phyloP scores from a whole-genome alignment of 2,888 invertebrate genomes.

The Tenodera sinensis region DNA sequence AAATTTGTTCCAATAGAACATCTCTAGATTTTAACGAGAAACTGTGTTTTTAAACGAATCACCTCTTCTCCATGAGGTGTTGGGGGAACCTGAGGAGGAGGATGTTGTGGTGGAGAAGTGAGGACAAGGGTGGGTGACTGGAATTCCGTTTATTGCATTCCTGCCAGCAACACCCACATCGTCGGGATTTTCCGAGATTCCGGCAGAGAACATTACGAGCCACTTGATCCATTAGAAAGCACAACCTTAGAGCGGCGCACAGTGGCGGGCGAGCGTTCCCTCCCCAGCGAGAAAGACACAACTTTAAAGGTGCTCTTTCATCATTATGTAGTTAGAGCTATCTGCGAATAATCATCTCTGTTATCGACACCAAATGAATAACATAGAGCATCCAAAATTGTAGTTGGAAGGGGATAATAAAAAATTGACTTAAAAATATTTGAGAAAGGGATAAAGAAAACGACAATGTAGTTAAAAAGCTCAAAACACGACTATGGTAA shows the following conservation, averaged over 20 bases:
- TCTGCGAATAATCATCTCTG: no score
- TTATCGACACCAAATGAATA: no score
- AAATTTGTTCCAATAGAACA: neutral
- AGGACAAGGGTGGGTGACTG: neutral
- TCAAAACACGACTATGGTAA: no score
- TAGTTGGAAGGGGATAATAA: no score
- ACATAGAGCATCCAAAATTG: no score
- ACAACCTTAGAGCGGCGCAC: neutral
- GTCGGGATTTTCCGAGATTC: slow-evolving; percentile 6
- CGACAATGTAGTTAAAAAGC: no score
- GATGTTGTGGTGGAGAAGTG: neutral
- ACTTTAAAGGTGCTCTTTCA: no score
- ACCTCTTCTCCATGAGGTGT: neutral
- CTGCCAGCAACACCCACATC: neutral
- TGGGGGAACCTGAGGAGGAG: neutral
- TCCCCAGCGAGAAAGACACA: no score
- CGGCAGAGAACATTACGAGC: neutral
- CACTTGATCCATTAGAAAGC: slow-evolving; percentile 8
- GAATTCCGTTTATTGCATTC: slow-evolving; percentile 10
- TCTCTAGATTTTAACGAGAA: neutral
- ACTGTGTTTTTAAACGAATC: neutral
- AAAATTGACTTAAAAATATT: no score
- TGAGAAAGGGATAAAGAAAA: no score
- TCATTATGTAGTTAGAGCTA: no score
- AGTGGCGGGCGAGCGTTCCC: neutral